Percentiles rank a stretch among this genome's conserved stretches.
Evolutionary conservation across 2,888 invertebrate genomes (phyloP).

Genomic region (Copidosoma aretas): DNA sequence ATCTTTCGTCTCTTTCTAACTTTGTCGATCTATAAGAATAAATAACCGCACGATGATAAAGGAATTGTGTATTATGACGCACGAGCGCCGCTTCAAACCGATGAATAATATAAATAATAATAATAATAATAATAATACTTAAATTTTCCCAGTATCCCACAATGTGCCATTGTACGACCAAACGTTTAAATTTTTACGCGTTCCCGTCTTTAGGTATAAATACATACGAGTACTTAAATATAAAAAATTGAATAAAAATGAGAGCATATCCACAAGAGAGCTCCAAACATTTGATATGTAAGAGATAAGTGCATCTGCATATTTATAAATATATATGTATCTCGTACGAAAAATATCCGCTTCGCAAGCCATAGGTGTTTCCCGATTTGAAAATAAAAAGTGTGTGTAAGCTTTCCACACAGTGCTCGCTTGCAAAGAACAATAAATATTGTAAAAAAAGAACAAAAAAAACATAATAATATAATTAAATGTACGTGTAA

Average conservation of each 20-base stretch:
- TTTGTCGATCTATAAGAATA: conserved; percentile 1
- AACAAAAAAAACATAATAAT: conserved; percentile 6
- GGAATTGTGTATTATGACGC: background rate
- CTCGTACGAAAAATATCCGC: conserved; percentile 14
- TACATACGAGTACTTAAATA: conserved; percentile 31
- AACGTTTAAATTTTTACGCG: conserved; percentile 44
- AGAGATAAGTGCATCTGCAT: conserved; percentile 15
- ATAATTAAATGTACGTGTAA: conserved; percentile 15
- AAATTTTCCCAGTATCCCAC: conserved; percentile 17
- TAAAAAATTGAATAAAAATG: background rate
- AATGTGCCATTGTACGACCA: conserved; percentile 43
- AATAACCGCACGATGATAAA: background rate
- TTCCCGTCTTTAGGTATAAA: conserved; percentile 32
- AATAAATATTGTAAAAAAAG: conserved; percentile 1
- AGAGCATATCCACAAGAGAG: background rate
- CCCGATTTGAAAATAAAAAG: conserved; percentile 8
- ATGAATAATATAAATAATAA: conserved; percentile 1
- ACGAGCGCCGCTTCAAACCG: conserved; percentile 11
- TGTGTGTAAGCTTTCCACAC: background rate
- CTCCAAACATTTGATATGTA: conserved; percentile 15
- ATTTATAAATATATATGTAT: conserved; percentile 1
- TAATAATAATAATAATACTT: background rate
- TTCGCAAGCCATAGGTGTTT: conserved; percentile 29
- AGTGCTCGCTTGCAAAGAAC: background rate
- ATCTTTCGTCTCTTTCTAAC: conserved; percentile 17